Percentiles rank a stretch among this genome's conserved stretches.
Evolutionary conservation across 2,113 vertebrate species (phyloP).

Genomic region (Parotia lawesii): DNA sequence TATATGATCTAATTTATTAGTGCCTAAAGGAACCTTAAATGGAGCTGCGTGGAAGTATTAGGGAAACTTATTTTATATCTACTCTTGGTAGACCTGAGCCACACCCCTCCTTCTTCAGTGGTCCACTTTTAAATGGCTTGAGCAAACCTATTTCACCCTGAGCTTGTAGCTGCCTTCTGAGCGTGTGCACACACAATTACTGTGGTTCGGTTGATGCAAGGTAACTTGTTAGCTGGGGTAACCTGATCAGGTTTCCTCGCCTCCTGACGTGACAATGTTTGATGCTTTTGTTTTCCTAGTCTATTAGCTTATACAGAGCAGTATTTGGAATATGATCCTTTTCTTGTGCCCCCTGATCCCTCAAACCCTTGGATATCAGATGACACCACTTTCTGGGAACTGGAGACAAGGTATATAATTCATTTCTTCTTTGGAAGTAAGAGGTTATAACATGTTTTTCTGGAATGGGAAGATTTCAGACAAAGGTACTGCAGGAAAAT

Average conservation of each 20-base stretch:
- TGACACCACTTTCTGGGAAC: constrained; percentile 91
- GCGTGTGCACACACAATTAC: neutral
- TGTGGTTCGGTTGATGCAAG: neutral
- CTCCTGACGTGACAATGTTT: neutral
- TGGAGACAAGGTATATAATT: constrained; percentile 85
- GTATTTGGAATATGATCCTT: constrained; percentile 96
- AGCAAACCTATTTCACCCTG: neutral
- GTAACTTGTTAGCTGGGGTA: neutral
- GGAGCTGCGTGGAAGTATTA: neutral
- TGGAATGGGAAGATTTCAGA: neutral
- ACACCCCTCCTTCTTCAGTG: neutral
- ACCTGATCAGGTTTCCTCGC: neutral
- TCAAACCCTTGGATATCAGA: constrained; percentile 96
- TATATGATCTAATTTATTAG: neutral
- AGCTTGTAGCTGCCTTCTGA: neutral
- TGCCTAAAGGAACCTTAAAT: neutral
- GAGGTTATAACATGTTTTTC: neutral
- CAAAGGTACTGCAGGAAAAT: neutral
- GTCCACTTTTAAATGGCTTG: neutral
- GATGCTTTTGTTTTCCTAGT: constrained; percentile 69
- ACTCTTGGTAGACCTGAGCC: neutral
- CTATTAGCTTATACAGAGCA: constrained; percentile 93
- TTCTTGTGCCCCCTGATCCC: constrained; percentile 88
- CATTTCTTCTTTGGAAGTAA: neutral
- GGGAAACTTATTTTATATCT: neutral